Evolutionary conservation across 2,888 invertebrate genomes (phyloP).

Genomic region (Torymus aiolomorphi): DNA sequence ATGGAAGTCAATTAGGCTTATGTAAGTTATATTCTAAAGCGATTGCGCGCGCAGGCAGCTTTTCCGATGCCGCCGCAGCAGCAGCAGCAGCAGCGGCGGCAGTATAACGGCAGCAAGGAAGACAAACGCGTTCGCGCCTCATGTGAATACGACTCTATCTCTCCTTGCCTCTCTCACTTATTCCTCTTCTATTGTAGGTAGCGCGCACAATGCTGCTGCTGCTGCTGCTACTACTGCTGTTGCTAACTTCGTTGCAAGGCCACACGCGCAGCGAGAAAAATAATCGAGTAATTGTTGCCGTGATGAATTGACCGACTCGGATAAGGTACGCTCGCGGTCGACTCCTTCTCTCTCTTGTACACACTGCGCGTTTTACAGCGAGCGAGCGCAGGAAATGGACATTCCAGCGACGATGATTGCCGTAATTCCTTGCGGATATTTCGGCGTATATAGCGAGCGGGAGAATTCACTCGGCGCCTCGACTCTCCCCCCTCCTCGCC

Average conservation of each 20-base stretch:
- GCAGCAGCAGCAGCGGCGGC: no score
- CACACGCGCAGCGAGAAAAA: slow-evolving; percentile 30
- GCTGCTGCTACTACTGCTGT: not conserved
- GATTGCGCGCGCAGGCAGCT: not conserved
- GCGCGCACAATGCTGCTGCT: not conserved
- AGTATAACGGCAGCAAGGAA: not conserved
- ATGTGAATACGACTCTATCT: slow-evolving; percentile 1
- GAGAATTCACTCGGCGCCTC: no score
- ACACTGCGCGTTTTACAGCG: not conserved
- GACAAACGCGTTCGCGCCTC: slow-evolving; percentile 18
- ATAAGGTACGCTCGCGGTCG: slow-evolving; percentile 5
- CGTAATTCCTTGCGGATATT: slow-evolving; percentile 39
- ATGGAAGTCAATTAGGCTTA: slow-evolving; percentile 24
- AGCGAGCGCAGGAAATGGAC: slow-evolving; percentile 43
- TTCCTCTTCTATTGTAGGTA: not conserved
- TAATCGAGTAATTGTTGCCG: slow-evolving; percentile 49
- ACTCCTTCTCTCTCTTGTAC: not conserved
- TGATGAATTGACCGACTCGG: slow-evolving; percentile 38
- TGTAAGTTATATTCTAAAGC: slow-evolving; percentile 28
- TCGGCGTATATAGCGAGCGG: not conserved
- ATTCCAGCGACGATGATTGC: slow-evolving; percentile 41
- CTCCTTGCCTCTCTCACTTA: not conserved
- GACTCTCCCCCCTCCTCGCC: no score
- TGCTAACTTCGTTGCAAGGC: slow-evolving; percentile 31
- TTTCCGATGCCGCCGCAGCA: no score